phyloP scores from a whole-genome alignment of 2,797 vertebrate genomes.

The Loriculus beryllinus region DNA sequence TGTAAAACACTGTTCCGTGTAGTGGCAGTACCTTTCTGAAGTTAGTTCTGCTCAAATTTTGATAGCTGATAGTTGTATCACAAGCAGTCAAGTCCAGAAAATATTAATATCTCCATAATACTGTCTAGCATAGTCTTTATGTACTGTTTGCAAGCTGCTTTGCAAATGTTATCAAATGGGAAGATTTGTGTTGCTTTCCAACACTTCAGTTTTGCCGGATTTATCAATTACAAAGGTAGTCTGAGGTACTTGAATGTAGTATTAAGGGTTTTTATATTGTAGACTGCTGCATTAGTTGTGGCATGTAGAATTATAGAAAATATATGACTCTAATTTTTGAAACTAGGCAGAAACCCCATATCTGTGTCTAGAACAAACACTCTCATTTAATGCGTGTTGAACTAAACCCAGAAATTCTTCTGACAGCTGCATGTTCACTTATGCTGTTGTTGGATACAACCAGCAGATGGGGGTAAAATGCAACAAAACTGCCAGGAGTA shows the following conservation, averaged over 20 bases:
- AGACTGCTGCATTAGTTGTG: neutral
- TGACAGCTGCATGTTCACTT: neutral
- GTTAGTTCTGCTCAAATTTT: accelerated
- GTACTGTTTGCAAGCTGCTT: accelerated
- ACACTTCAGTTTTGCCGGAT: accelerated
- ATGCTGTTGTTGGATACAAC: conserved; percentile 15
- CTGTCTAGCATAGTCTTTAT: neutral
- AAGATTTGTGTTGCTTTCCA: neutral
- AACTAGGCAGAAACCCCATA: neutral
- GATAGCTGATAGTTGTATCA: accelerated
- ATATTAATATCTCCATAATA: accelerated
- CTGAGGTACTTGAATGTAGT: neutral
- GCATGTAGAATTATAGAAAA: neutral
- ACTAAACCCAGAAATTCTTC: neutral
- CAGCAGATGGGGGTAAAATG: conserved; percentile 75
- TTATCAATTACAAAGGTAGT: neutral
- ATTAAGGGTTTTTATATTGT: neutral
- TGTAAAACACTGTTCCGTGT: accelerated
- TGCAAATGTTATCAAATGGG: neutral
- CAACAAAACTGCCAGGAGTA: neutral
- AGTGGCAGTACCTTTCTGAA: neutral
- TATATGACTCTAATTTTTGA: neutral
- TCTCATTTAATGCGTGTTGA: neutral
- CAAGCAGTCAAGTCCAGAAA: neutral
- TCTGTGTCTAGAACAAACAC: neutral